Evolutionary conservation across 1,140 invertebrate species (phyloP).

Genomic region (Cataglyphis hispanica): DNA sequence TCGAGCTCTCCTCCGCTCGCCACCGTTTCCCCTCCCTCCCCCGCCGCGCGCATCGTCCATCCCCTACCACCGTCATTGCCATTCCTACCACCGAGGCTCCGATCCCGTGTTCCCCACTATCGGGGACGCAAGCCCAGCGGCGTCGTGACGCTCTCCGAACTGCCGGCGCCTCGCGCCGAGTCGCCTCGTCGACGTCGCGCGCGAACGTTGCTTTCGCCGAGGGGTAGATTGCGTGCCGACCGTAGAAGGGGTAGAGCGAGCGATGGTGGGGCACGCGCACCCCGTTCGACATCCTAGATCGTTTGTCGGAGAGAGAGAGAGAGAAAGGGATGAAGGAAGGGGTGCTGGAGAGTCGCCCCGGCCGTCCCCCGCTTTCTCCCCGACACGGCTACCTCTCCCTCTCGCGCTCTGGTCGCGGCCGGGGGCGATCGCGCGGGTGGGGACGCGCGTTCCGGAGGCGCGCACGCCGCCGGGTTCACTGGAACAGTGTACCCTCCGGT

Average conservation of each 20-base stretch:
- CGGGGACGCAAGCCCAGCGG: slow-evolving; percentile 12
- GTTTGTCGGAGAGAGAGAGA: neutral
- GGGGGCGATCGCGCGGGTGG: slow-evolving; percentile 54
- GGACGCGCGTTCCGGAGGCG: slow-evolving; percentile 66
- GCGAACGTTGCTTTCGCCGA: slow-evolving; percentile 45
- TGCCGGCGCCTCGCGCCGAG: neutral
- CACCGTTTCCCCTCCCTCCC: slow-evolving; percentile 10
- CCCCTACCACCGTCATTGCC: slow-evolving; percentile 8
- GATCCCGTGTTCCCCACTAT: neutral
- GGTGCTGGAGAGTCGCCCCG: slow-evolving; percentile 17
- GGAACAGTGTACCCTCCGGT: slow-evolving; percentile 86
- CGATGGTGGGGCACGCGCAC: slow-evolving; percentile 17
- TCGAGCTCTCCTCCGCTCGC: slow-evolving; percentile 72
- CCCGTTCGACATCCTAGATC: slow-evolving; percentile 23
- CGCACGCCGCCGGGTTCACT: slow-evolving; percentile 83
- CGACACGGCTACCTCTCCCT: neutral
- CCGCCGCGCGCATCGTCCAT: neutral
- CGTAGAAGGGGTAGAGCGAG: neutral
- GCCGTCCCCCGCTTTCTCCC: slow-evolving; percentile 21
- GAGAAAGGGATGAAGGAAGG: slow-evolving; percentile 39
- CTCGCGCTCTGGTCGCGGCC: neutral
- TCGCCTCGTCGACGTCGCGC: slow-evolving; percentile 68
- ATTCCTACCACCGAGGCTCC: slow-evolving; percentile 6
- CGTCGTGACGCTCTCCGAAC: slow-evolving; percentile 42
- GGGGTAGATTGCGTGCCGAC: slow-evolving; percentile 14